Evolutionary conservation across 2,888 invertebrate species (phyloP), one percentile per base, ranked within the genome.

Genomic region (Rhamnusium bicolor): DNA sequence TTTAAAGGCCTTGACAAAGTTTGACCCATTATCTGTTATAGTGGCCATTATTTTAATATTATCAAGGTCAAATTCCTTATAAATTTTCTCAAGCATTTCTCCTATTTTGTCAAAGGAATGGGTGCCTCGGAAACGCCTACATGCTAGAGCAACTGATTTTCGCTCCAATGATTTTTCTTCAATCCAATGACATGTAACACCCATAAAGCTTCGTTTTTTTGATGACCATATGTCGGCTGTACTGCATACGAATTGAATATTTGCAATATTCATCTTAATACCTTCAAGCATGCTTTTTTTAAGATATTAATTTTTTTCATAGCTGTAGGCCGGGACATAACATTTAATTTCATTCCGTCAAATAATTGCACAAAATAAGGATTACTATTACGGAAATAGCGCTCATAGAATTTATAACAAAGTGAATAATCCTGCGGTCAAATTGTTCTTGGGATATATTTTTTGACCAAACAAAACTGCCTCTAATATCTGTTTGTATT

Each of bases 1-100:
- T 27, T 60, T 60, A 60, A 60, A 60, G 21, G 60, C 60, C 18
- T 60, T n/a, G n/a, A n/a, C n/a, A n/a, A n/a, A n/a, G n/a, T n/a
- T n/a, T n/a, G n/a, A n/a, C n/a, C n/a, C n/a, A 27, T 27, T 27
- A 27, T 27, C 24, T 14, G 60, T 60, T 16, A 60, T 16, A 32
- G 60, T 60, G 14, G 60, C 60, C 8, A 40, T 18, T 10, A 60
- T 18, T 18, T 60, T 60, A 27, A 5, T 14, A 32, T 12, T 10
- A 14, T 29, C 12, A 24, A 60, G 27, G 4, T 18, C 40, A 32
- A 32, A 60, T 8, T 32, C 18, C 12, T 12, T 10, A 29, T 46
- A n/a, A 10, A 61, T 46, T 19, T 46, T 19, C 10, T 61, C 46
- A 8, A 61, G 19, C 21, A 46, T 40, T 19, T 46, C 46, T 3